phyloP scores from a whole-genome alignment of 2,797 vertebrate species.

The Spondyliosoma cantharus region DNA sequence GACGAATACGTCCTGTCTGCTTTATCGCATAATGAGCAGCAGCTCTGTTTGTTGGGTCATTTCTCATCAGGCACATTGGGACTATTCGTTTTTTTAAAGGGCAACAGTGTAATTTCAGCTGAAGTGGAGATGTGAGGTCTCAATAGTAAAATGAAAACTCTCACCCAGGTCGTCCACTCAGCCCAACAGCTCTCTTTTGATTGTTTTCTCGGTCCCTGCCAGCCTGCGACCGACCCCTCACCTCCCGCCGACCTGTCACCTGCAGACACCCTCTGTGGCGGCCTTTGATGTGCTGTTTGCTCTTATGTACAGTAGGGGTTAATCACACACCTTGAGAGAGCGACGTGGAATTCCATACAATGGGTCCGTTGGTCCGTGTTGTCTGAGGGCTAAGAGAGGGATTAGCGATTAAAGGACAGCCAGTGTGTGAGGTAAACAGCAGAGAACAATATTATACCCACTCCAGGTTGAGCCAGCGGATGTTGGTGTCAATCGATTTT shows the following conservation, averaged over 20 bases:
- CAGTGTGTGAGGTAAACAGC: constrained; percentile 79
- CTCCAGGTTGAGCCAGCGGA: constrained; percentile 73
- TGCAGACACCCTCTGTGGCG: constrained; percentile 72
- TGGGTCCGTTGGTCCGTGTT: constrained; percentile 73
- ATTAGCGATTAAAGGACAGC: constrained; percentile 85
- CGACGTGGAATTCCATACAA: constrained; percentile 79
- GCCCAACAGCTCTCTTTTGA: constrained; percentile 6
- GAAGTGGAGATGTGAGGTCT: constrained; percentile 7
- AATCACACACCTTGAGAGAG: constrained; percentile 80
- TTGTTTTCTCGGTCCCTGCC: constrained; percentile 29
- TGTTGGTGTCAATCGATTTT: constrained; percentile 73
- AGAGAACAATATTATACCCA: constrained; percentile 79
- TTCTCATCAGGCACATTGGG: constrained; percentile 62
- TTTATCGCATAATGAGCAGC: constrained; percentile 59
- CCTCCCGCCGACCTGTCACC: constrained; percentile 81
- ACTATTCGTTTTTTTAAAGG: constrained; percentile 57
- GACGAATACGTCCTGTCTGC: constrained; percentile 56
- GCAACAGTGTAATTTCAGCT: constrained; percentile 45
- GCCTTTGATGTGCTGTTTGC: constrained; percentile 81
- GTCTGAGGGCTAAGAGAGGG: constrained; percentile 78
- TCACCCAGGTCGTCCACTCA: background rate
- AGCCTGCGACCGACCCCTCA: constrained; percentile 66
- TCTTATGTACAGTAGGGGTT: constrained; percentile 85
- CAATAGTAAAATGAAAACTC: background rate
- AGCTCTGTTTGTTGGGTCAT: constrained; percentile 59